These are phyloP conservation scores for Columba guinea DNA, from an alignment of 2,797 vertebrate species.

Conservation along the genomic window DNA sequence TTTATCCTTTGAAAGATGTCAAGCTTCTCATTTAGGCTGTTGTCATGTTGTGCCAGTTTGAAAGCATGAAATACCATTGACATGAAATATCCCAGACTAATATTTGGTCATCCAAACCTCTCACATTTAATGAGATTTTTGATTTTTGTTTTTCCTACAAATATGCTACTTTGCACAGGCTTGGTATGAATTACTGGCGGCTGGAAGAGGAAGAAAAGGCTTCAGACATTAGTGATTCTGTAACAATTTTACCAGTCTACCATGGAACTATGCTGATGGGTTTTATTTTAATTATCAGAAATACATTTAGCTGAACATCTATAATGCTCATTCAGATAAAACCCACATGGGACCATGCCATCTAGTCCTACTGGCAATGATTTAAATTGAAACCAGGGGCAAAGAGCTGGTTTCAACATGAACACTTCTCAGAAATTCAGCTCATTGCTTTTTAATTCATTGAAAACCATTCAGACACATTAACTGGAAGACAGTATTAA, in stretches of 20 bases:
- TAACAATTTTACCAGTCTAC: not conserved
- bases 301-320: not conserved
- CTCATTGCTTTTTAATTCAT: not conserved
- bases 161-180: not conserved
- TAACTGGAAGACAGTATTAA: not conserved
- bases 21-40: not conserved
- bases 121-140: not conserved
- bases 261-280: not conserved
- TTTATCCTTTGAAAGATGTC: not conserved
- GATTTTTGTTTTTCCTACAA: not conserved
- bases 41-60: not conserved
- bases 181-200: not conserved
- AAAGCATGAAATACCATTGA: not conserved
- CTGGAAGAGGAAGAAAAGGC: not conserved
- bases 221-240: not conserved
- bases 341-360: not conserved
- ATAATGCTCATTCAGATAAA: not conserved
- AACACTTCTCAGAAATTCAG: not conserved
- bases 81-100: not conserved
- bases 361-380: not conserved
- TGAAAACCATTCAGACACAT: not conserved
- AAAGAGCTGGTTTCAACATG: not conserved
- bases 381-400: not conserved
- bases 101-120: not conserved
- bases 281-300: conserved; percentile 19